Evolutionary conservation across 2,797 vertebrate genomes (phyloP), one percentile per base, ranked within the genome.

Genomic region (Coilia nasus): DNA sequence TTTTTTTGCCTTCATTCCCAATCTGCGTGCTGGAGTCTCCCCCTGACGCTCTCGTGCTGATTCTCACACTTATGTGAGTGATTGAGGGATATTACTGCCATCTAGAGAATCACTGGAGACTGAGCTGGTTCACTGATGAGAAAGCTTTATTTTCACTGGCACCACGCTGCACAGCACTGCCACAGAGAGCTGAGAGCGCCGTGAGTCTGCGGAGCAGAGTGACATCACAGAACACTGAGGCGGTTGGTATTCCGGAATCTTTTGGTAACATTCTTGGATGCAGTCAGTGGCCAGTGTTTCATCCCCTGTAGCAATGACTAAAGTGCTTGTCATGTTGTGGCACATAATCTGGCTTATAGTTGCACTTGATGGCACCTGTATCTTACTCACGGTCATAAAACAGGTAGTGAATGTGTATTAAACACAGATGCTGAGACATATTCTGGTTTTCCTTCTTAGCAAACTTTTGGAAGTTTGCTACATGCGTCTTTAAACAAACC

Each of bases 71-170:
- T 67, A 86, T 85, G 85, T 89, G 83, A 88, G 88, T 90, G 93
- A 95, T 93, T 93, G 94, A 96, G 93, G 94, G 90, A 95, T 95
- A 95, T 96, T 95, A 95, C 95, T 96, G 96, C 95, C 96, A 96
- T 96, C 96, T 96, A 96, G 95, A 95, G 95, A 96, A 94, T 93
- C 92, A 91, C 91, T 59, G 89, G 92, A 94, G 93, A 93, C 90
- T 92, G 92, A 93, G 91, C 93, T 94, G 82, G 54, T 80, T 83
- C 88, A 87, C 81, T 81, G 85, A 84, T 84, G 54, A 57, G 31
- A 85, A 86, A 46, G 21, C 31, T 81, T 83, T 46, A 56, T 54
- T 59, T 21, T 75, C 88, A 88, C 87, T 90, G 87, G 88, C 86
- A 90, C 88, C 88, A 89, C 90, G 88, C 90, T 90, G 89, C 89